phyloP scores from a whole-genome alignment of 2,888 invertebrate species.

The Callyntrura sp. region DNA sequence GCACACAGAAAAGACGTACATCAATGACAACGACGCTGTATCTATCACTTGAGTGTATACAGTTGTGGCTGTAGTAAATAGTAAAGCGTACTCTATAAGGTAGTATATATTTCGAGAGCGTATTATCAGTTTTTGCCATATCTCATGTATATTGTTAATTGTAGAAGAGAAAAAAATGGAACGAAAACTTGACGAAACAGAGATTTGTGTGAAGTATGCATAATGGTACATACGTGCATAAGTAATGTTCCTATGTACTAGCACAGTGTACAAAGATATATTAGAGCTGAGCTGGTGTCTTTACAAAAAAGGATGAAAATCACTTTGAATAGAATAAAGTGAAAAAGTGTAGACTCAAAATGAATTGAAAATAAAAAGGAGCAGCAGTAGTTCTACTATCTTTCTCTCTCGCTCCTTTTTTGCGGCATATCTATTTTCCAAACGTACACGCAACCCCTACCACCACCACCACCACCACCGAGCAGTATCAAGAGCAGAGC shows the following conservation, averaged over 20 bases:
- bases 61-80: background rate
- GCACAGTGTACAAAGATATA: no score
- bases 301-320: constrained; percentile 72
- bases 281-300: constrained; percentile 49
- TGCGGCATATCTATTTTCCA: constrained; percentile 20
- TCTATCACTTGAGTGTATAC: constrained; percentile 21
- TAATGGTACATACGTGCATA: no score
- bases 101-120: constrained; percentile 28
- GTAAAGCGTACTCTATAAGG: no score
- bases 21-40: constrained; percentile 8
- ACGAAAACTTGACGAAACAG: constrained; percentile 54
- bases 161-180: constrained; percentile 27
- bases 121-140: background rate
- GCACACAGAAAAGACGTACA: no score
- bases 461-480: no score
- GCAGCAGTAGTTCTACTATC: constrained; percentile 25
- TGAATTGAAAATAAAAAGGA: constrained; percentile 62
- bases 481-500: constrained; percentile 11
- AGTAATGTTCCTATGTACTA: no score
- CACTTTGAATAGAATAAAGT: constrained; percentile 71
- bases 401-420: constrained; percentile 9
- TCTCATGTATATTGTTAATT: background rate
- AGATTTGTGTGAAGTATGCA: constrained; percentile 57
- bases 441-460: background rate
- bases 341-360: constrained; percentile 66